Percentiles rank a stretch among this genome's conserved stretches.
Conservation (phyloP, 2,113 vertebrate genomes). For the Scopus umbretta region DNA sequence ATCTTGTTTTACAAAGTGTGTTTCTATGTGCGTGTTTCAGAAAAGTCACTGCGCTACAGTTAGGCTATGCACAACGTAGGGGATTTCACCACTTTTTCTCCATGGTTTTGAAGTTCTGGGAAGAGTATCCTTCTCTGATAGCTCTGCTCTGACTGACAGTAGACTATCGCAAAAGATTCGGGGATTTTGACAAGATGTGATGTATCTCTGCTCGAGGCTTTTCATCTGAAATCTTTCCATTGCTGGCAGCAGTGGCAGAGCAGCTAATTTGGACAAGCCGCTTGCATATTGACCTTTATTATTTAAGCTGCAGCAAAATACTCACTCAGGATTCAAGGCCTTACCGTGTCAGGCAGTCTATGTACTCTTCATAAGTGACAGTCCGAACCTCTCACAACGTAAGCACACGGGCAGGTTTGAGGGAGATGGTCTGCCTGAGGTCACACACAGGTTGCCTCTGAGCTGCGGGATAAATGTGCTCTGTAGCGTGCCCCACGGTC, state of each 20-base stretch:
- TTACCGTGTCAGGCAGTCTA: background rate
- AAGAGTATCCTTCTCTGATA: background rate
- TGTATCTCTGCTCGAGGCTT: background rate
- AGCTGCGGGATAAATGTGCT: background rate
- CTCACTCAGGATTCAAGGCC: background rate
- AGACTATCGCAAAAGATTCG: background rate
- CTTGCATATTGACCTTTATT: background rate
- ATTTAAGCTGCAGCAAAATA: background rate
- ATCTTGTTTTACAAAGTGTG: background rate
- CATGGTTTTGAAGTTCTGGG: background rate
- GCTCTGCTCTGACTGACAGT: background rate
- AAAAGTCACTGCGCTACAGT: rapidly evolving
- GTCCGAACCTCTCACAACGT: background rate
- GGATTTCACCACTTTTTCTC: background rate
- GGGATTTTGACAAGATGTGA: background rate
- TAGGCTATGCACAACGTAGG: background rate
- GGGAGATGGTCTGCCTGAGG: background rate
- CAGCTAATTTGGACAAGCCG: background rate
- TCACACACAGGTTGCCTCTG: rapidly evolving
- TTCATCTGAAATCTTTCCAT: background rate
- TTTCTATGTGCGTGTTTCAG: background rate
- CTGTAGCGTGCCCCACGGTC: background rate
- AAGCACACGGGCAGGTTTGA: background rate
- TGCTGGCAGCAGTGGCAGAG: background rate
- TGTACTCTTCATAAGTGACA: background rate